Conservation (phyloP, 1,140 invertebrate genomes). For the Drosophila lacteicornis region DNA sequence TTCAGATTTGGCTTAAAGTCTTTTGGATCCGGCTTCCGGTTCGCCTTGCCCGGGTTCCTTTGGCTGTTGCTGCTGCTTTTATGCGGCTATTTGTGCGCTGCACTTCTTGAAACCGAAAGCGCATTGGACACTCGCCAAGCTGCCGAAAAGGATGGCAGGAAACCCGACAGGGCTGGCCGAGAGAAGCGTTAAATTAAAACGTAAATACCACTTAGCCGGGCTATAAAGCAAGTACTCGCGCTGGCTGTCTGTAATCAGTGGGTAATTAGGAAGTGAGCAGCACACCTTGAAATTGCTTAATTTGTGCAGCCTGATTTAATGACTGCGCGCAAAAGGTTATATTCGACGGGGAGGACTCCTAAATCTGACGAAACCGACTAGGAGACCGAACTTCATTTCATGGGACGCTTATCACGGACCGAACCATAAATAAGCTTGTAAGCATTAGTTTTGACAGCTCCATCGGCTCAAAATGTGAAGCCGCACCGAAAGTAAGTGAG, state of each 20-base stretch:
- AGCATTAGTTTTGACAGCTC: slow-evolving; percentile 78
- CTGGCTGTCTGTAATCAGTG: slow-evolving; percentile 67
- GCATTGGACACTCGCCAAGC: slow-evolving; percentile 41
- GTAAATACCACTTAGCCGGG: slow-evolving; percentile 79
- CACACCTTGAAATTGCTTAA: slow-evolving; percentile 73
- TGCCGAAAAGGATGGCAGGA: neutral
- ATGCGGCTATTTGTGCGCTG: slow-evolving; percentile 51
- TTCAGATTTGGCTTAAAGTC: slow-evolving; percentile 68
- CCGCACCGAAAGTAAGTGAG: slow-evolving; percentile 1
- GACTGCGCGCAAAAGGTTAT: slow-evolving; percentile 19
- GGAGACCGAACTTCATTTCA: slow-evolving; percentile 62
- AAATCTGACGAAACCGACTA: neutral
- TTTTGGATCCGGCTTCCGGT: slow-evolving; percentile 63
- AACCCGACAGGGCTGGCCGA: slow-evolving; percentile 3
- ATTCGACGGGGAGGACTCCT: neutral
- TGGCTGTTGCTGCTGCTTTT: slow-evolving; percentile 46
- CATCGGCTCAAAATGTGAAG: slow-evolving; percentile 57
- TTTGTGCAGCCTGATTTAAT: slow-evolving; percentile 72
- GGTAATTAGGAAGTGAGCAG: slow-evolving; percentile 73
- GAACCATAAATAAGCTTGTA: slow-evolving; percentile 80
- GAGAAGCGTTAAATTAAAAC: slow-evolving; percentile 82
- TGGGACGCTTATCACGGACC: slow-evolving; percentile 62
- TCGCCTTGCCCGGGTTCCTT: slow-evolving; percentile 31
- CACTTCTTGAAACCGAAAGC: slow-evolving; percentile 78
- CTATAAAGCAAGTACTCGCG: slow-evolving; percentile 73